phyloP scores from a whole-genome alignment of 1,140 invertebrate species.

The Psilanteris sp. region DNA sequence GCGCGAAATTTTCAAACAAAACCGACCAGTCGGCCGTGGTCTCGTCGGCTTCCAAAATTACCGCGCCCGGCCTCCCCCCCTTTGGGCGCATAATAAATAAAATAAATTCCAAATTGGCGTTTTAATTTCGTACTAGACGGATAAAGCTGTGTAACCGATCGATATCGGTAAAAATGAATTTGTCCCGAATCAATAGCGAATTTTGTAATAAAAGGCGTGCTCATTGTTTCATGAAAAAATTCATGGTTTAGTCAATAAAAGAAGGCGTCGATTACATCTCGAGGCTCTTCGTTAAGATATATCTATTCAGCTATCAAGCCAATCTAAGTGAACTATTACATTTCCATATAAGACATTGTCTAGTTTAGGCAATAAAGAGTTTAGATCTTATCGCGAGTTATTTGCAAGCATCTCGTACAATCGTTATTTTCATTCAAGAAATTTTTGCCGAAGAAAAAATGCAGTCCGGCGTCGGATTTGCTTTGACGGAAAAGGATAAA shows the following conservation, averaged over 20 bases:
- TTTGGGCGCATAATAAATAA: too few species aligned
- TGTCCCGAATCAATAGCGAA: too few species aligned
- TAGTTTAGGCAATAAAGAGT: slow-evolving; percentile 44
- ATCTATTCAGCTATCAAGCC: slow-evolving; percentile 46
- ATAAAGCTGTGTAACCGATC: too few species aligned
- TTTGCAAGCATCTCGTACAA: slow-evolving; percentile 13
- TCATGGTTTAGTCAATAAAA: slow-evolving; percentile 34
- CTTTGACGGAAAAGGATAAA: not conserved
- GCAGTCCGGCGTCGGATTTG: too few species aligned
- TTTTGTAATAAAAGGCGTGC: slow-evolving; percentile 4
- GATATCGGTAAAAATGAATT: too few species aligned
- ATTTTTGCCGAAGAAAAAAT: slow-evolving; percentile 9
- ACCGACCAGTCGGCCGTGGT: too few species aligned
- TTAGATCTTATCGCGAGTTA: slow-evolving; percentile 22
- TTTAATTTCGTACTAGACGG: too few species aligned
- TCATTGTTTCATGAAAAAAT: slow-evolving; percentile 22
- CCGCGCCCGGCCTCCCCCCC: too few species aligned
- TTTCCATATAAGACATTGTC: slow-evolving; percentile 45
- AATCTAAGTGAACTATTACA: slow-evolving; percentile 42
- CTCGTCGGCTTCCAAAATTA: too few species aligned
- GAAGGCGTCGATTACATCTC: slow-evolving; percentile 24
- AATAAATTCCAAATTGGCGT: too few species aligned
- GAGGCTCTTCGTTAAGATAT: slow-evolving; percentile 32
- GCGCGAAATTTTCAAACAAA: slow-evolving; percentile 2
- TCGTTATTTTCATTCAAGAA: slow-evolving; percentile 13